Conservation (phyloP, 2,797 vertebrate genomes). For the Spatula versicolor region DNA sequence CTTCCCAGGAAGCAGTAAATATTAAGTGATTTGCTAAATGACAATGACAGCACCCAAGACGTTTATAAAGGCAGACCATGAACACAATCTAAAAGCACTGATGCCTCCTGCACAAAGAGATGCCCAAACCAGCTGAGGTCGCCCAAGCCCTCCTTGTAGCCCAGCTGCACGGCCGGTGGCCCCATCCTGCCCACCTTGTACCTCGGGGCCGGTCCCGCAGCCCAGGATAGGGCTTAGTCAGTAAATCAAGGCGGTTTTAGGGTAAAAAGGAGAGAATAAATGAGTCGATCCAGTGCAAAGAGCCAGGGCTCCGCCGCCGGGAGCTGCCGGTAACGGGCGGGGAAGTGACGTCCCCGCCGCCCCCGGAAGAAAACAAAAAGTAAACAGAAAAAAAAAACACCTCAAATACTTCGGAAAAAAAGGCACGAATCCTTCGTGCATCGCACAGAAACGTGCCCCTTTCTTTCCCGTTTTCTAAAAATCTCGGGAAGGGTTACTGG, state of each 20-base stretch:
- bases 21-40: accelerated
- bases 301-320: too few species aligned
- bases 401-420: not conserved
- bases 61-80: accelerated
- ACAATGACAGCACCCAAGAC: accelerated
- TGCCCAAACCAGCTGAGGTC: accelerated
- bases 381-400: not conserved
- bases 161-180: accelerated
- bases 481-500: accelerated
- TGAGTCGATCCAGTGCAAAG: too few species aligned
- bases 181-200: not conserved
- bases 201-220: too few species aligned
- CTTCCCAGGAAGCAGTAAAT: not conserved
- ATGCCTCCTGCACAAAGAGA: not conserved
- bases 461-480: not conserved
- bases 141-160: accelerated
- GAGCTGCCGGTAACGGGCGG: too few species aligned
- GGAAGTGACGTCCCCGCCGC: too few species aligned
- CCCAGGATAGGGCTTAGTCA: too few species aligned
- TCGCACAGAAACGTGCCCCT: not conserved
- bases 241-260: too few species aligned
- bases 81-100: too few species aligned
- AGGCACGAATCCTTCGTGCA: not conserved
- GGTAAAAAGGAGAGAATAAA: too few species aligned
- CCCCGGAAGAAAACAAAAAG: too few species aligned